These are phyloP conservation scores for Sesamia nonagrioides DNA, from an alignment of 1,140 invertebrate species.

Conservation along the genomic window DNA sequence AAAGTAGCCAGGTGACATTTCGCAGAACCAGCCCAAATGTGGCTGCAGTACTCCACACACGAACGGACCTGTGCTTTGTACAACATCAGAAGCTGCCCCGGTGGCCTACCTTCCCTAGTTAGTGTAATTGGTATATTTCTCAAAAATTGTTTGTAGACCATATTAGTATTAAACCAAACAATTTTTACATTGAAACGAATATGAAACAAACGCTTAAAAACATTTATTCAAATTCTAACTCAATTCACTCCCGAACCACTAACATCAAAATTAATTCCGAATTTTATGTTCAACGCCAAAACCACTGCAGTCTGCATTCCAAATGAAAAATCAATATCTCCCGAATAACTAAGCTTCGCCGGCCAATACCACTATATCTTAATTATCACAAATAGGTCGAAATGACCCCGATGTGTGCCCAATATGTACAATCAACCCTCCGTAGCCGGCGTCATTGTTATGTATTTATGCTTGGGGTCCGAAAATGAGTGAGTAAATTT, in stretches of 20 bases:
- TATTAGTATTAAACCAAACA: no score
- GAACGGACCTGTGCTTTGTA: no score
- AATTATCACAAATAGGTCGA: constrained; percentile 34
- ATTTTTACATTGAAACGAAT: not conserved
- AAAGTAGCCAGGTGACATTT: no score
- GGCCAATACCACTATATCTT: constrained; percentile 21
- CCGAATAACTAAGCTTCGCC: not conserved
- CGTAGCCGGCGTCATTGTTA: constrained; percentile 5
- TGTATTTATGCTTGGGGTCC: constrained; percentile 10
- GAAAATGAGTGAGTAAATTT: constrained; percentile 7
- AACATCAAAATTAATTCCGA: not conserved
- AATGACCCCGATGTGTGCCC: constrained; percentile 8
- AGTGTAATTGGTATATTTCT: no score
- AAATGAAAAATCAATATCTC: constrained; percentile 35
- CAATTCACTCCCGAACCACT: not conserved
- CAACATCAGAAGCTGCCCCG: no score
- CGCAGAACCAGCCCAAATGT: no score
- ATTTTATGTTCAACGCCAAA: not conserved
- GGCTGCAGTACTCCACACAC: no score
- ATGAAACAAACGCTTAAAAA: not conserved
- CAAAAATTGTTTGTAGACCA: no score
- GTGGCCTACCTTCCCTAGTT: no score
- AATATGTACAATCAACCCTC: constrained; percentile 30
- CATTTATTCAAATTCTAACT: not conserved
- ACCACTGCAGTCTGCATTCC: not conserved